phyloP scores from a whole-genome alignment of 92 coral and sea anemone genomes.

The Palythoa heliodiscus region DNA sequence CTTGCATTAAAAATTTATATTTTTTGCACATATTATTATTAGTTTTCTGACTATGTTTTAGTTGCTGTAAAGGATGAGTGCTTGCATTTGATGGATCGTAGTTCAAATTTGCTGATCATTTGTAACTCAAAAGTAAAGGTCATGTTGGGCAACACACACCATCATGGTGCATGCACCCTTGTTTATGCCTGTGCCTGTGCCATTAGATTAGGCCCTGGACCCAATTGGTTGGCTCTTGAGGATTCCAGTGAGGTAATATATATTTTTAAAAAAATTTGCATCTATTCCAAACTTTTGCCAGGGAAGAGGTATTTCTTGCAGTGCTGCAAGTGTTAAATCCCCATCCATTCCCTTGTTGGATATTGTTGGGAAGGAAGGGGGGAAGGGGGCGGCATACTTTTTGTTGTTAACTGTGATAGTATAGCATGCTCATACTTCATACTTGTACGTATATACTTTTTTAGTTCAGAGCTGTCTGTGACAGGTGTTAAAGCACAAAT shows the following conservation, averaged over 20 bases:
- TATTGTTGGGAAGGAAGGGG: no score
- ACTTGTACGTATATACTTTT: slow-evolving; percentile 7
- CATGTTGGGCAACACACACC: background rate
- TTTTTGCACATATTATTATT: no score
- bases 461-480: slow-evolving; percentile 15
- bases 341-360: slow-evolving; percentile 13
- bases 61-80: no score
- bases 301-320: slow-evolving; percentile 7
- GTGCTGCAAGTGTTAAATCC: slow-evolving; percentile 14
- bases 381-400: background rate
- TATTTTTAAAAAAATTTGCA: slow-evolving; percentile 1
- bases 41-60: no score
- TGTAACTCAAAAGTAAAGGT: background rate
- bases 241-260: slow-evolving; percentile 17
- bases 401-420: slow-evolving; percentile 14
- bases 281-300: slow-evolving; percentile 13
- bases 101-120: no score
- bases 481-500: slow-evolving; percentile 24
- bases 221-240: slow-evolving; percentile 15
- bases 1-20: no score
- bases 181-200: slow-evolving; percentile 28
- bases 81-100: no score
- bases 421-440: slow-evolving; percentile 18
- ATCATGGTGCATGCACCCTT: background rate
- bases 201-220: slow-evolving; percentile 22